Percentiles rank a stretch among this genome's conserved stretches.
Conservation (phyloP, 2,797 vertebrate genomes). For the Coranthus polyacanthus region DNA sequence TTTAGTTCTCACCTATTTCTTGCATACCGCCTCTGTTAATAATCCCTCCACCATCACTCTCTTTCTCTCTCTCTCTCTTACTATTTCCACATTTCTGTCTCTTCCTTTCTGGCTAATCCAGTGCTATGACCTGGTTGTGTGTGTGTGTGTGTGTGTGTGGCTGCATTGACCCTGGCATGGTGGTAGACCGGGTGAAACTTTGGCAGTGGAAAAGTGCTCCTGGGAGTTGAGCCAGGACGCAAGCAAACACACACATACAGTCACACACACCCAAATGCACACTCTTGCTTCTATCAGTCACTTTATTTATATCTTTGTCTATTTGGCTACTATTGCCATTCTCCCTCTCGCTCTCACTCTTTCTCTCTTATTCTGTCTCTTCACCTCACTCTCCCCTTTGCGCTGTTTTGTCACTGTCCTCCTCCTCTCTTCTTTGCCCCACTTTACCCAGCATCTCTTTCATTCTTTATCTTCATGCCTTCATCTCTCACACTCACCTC, state of each 20-base stretch:
- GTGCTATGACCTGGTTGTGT: conserved; percentile 42
- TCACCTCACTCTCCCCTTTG: conserved; percentile 35
- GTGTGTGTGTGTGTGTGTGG: conserved; percentile 25
- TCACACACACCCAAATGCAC: conserved; percentile 32
- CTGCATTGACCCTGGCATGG: conserved; percentile 64
- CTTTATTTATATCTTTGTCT: conserved; percentile 73
- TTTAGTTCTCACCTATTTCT: conserved; percentile 42
- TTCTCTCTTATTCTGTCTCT: conserved; percentile 17
- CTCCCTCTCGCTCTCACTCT: conserved; percentile 14
- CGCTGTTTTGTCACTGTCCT: conserved; percentile 41
- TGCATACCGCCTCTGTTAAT: conserved; percentile 18
- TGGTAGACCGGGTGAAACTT: conserved; percentile 69
- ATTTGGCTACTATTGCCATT: conserved; percentile 21
- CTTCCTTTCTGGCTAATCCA: conserved; percentile 42
- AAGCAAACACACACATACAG: conserved; percentile 44
- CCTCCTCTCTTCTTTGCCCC: conserved; percentile 55
- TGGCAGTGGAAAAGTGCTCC: conserved; percentile 67
- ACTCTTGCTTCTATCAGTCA: conserved; percentile 49
- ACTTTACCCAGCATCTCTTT: conserved; percentile 51
- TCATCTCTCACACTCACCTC: conserved; percentile 32
- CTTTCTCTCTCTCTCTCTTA: not conserved
- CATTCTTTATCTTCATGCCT: conserved; percentile 37
- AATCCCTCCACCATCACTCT: conserved; percentile 18
- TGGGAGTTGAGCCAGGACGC: conserved; percentile 65
- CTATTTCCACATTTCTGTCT: conserved; percentile 1